Evolutionary conservation across 1,140 invertebrate genomes (phyloP).

Genomic region (Scylla paramamosain): DNA sequence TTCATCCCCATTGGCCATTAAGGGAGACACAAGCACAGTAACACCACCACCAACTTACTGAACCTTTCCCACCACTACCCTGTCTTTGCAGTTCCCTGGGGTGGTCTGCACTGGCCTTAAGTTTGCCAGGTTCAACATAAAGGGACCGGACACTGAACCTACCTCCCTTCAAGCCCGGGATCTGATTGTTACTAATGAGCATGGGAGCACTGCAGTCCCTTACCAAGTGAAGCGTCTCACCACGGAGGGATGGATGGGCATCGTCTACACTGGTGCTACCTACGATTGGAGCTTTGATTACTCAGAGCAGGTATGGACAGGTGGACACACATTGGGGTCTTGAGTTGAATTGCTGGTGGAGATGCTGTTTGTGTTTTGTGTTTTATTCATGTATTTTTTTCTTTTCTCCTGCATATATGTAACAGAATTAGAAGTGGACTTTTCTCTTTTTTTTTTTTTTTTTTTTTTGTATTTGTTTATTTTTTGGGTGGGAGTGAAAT

Average conservation of each 20-base stretch:
- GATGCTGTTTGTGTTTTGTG: too few relatives aligned
- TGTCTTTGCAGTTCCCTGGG: slow-evolving; percentile 13
- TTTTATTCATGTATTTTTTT: neutral
- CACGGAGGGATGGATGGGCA: slow-evolving; percentile 69
- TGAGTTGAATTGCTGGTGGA: too few relatives aligned
- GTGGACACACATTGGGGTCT: neutral
- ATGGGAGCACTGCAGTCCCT: slow-evolving; percentile 50
- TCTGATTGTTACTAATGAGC: slow-evolving; percentile 39
- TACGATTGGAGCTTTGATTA: slow-evolving; percentile 46
- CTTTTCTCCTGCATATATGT: neutral
- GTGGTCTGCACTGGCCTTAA: slow-evolving; percentile 53
- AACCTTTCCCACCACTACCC: too few relatives aligned
- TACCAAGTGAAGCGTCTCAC: slow-evolving; percentile 62
- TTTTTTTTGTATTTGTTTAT: too few relatives aligned
- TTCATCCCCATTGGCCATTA: too few relatives aligned
- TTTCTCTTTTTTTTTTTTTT: too few relatives aligned
- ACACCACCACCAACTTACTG: too few relatives aligned
- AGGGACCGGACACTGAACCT: slow-evolving; percentile 49
- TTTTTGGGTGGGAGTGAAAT: too few relatives aligned
- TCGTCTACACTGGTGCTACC: slow-evolving; percentile 45
- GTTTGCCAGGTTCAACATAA: slow-evolving; percentile 56
- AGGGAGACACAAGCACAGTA: too few relatives aligned
- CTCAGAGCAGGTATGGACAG: slow-evolving; percentile 34
- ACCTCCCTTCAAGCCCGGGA: slow-evolving; percentile 53
- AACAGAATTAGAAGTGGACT: too few relatives aligned